Percentiles rank a stretch among this genome's conserved stretches.
These are phyloP conservation scores for Ligdia adustata DNA, from an alignment of 2,888 invertebrate genomes.

Conservation along the genomic window DNA sequence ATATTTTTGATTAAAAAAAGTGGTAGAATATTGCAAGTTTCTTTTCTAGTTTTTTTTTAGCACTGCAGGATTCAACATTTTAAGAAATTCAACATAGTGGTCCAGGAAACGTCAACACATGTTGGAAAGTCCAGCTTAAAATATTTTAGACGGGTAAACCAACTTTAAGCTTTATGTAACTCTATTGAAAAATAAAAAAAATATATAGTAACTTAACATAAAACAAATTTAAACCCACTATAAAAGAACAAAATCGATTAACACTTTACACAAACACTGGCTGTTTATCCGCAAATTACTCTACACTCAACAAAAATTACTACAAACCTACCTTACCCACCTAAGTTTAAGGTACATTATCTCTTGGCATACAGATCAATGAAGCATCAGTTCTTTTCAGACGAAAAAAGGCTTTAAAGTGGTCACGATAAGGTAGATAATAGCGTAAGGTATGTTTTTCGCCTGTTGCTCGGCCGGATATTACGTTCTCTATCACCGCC, in stretches of 20 bases:
- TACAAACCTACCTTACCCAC: not conserved
- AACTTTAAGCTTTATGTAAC: too few relatives aligned
- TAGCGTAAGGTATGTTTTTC: conserved; percentile 2
- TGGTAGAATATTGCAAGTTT: too few relatives aligned
- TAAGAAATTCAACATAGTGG: too few relatives aligned
- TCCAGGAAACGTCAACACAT: too few relatives aligned
- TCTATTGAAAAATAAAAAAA: too few relatives aligned
- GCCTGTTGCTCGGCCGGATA: conserved; percentile 79
- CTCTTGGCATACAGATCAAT: not conserved
- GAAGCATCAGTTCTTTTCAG: not conserved
- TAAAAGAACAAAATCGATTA: conserved; percentile 28
- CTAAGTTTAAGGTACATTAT: not conserved
- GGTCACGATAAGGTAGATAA: conserved; percentile 1
- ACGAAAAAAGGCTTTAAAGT: not conserved
- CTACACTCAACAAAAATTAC: not conserved
- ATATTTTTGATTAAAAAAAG: too few relatives aligned
- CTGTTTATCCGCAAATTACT: conserved; percentile 32
- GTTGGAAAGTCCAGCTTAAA: too few relatives aligned
- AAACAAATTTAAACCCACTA: conserved; percentile 8
- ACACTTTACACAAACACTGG: conserved; percentile 24
- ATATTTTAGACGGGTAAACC: too few relatives aligned
- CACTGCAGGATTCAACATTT: too few relatives aligned
- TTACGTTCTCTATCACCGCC: conserved; percentile 69
- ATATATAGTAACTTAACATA: too few relatives aligned
- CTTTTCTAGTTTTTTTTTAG: too few relatives aligned